These are phyloP conservation scores for Temnothorax unifasciatus DNA, from an alignment of 2,888 invertebrate genomes.

Conservation along the genomic window DNA sequence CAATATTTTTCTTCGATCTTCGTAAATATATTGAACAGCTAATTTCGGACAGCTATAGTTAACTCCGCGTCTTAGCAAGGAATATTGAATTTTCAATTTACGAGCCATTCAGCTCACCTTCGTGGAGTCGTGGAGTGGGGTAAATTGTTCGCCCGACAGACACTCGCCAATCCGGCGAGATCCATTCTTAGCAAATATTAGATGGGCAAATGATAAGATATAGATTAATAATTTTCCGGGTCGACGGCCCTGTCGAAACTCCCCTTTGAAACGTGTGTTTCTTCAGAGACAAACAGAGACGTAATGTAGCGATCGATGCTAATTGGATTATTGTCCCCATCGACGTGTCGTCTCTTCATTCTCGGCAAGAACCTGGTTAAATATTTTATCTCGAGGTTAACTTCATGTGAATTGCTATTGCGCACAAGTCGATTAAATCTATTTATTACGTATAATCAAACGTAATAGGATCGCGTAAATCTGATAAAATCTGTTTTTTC, in stretches of 20 bases:
- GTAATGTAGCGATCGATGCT: not conserved
- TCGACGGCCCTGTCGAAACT: not conserved
- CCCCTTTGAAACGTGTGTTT: not conserved
- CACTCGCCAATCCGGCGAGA: not conserved
- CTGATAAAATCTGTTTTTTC: not conserved
- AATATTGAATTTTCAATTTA: conserved; percentile 13
- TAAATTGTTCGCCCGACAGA: not conserved
- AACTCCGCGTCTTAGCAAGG: not conserved
- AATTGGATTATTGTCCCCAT: not conserved
- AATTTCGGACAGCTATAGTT: not conserved
- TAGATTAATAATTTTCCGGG: conserved; percentile 1
- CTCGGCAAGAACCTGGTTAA: not conserved
- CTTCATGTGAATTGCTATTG: not conserved
- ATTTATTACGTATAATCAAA: not conserved
- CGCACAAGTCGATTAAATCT: not conserved
- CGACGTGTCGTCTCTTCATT: not conserved
- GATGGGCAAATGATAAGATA: not conserved
- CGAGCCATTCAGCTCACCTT: not conserved
- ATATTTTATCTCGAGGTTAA: not conserved
- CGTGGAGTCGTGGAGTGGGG: not conserved
- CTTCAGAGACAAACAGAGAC: not conserved
- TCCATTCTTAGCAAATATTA: not conserved
- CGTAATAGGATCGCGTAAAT: not conserved
- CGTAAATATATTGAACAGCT: not conserved
- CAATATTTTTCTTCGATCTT: not conserved